These are phyloP conservation scores for Ferrisia virgata DNA, from an alignment of 2,888 invertebrate species.

Conservation along the genomic window DNA sequence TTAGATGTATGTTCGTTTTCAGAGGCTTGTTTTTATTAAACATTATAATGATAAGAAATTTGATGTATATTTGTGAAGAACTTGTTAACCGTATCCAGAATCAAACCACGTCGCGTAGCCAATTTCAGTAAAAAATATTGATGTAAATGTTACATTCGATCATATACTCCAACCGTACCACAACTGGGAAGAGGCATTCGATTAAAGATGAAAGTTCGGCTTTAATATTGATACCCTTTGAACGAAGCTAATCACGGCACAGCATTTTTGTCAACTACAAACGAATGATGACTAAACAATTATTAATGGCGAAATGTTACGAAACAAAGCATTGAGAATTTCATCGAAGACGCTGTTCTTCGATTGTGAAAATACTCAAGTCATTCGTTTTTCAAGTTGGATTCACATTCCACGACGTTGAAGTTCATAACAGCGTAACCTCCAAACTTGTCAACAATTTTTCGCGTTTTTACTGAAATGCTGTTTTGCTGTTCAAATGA, in stretches of 20 bases:
- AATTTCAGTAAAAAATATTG: background rate
- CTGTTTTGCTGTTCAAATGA: no score
- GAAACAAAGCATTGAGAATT: background rate
- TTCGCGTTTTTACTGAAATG: background rate
- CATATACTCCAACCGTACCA: no score
- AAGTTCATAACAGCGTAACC: no score
- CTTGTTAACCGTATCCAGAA: background rate
- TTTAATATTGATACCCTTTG: no score
- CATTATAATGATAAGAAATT: constrained; percentile 4
- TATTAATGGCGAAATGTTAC: background rate
- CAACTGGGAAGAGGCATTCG: background rate
- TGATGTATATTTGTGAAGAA: constrained; percentile 10
- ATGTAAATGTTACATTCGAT: no score
- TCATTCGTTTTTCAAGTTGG: background rate
- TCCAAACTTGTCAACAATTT: background rate
- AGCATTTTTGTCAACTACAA: background rate
- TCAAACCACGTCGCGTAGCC: background rate
- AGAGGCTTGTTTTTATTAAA: constrained; percentile 18
- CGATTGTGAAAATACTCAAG: background rate
- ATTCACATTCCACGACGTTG: constrained; percentile 8
- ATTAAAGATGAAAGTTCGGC: background rate
- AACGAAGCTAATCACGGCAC: no score
- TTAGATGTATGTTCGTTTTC: constrained; percentile 28
- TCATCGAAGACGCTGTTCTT: background rate
- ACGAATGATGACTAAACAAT: constrained; percentile 10